phyloP scores from a whole-genome alignment of 2,113 vertebrate genomes.

The Tinamus guttatus region DNA sequence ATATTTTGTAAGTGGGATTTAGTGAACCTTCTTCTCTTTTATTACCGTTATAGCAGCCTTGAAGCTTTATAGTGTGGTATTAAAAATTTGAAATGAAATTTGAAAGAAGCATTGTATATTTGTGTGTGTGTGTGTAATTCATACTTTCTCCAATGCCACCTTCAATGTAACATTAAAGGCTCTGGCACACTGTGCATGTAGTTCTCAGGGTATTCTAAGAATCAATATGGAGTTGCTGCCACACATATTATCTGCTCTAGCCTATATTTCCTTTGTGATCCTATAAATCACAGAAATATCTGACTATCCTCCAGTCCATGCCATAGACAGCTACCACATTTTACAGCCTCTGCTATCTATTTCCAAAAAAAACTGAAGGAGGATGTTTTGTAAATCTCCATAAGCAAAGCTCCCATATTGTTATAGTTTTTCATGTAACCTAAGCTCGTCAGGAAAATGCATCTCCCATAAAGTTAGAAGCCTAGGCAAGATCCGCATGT shows the following conservation, averaged over 20 bases:
- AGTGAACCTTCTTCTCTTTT: neutral
- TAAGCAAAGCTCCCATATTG: neutral
- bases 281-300: neutral
- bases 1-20: neutral
- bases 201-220: neutral
- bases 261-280: neutral
- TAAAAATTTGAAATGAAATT: neutral
- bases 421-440: neutral
- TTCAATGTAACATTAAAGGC: neutral
- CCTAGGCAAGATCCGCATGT: neutral
- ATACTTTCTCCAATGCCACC: no score
- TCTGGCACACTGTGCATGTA: neutral
- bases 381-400: neutral
- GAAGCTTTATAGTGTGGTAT: neutral
- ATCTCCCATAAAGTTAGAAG: neutral
- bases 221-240: neutral
- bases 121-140: neutral
- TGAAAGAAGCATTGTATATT: neutral
- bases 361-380: neutral
- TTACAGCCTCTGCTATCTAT: neutral
- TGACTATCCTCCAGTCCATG: neutral
- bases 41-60: neutral
- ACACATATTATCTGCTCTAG: neutral
- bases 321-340: neutral
- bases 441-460: neutral